Evolutionary conservation across 2,797 vertebrate species (phyloP), one percentile per base, ranked within the genome.

Genomic region (Darevskia nairensis): DNA sequence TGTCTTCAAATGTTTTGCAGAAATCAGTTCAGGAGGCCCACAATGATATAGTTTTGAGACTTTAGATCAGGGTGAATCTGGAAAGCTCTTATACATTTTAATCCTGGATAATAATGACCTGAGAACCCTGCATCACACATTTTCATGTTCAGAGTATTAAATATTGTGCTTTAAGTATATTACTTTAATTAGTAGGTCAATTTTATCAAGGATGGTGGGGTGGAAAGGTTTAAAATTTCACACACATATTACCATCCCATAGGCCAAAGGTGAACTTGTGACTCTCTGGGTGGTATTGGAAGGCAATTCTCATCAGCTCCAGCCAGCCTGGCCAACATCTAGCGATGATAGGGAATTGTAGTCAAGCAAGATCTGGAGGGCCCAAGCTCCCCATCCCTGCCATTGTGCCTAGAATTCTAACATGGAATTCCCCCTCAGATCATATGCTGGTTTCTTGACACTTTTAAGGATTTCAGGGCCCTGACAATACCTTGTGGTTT

Each of bases 401-500:
- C 6, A 19, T 55, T 9, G 50, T 9, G 3, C 41, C 72, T 79
- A 35, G 11, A 39, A 32, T 15, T 46, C 6, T 44, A 32, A 32
- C 4, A 32, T 81, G 41, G 55, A 74, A 64, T 27, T 6, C 32
- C 71, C 80, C 21, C 61, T 66, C 32, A 15, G 32, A 25, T 39
- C 13, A 39, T 41, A 7, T 13, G 21, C 25, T n/a, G 5, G 25
- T 74, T 74, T 29, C 46, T 82, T 41, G 69, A 4, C 69, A n/a
- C 2, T 35, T 35, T 35, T 59, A 35, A 50, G 35, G 8, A 25
- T 27, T 61, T 74, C 27, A n/a, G 25, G 4, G 4, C 72, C 11
- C 27, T 7, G 15, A 71, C 41, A 10, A 17, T 95, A 95, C 95
- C 94, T 95, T 94, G 82, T 93, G 94, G 90, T 92, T 91, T 80